Evolutionary conservation across 2,888 invertebrate species (phyloP).

Genomic region (Barypeithes pellucidus): DNA sequence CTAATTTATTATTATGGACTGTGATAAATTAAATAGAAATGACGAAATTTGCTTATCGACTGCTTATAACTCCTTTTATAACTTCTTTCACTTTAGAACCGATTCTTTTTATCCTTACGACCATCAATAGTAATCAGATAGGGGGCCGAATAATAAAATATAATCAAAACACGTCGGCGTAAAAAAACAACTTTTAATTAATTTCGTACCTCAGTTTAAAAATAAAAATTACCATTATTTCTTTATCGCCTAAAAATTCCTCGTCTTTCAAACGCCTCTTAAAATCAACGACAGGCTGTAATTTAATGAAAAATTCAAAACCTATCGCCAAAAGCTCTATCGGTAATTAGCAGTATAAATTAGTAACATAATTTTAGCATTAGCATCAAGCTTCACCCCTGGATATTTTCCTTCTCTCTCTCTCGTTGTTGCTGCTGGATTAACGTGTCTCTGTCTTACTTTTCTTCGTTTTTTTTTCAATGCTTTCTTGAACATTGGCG

Average conservation of each 20-base stretch:
- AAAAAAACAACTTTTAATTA: constrained; percentile 34
- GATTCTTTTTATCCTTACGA: too few relatives aligned
- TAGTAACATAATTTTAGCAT: constrained; percentile 65
- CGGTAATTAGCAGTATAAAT: constrained; percentile 62
- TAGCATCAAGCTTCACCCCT: constrained; percentile 60
- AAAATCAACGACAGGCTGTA: constrained; percentile 50
- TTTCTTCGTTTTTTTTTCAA: not conserved
- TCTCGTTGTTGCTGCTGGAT: constrained; percentile 17
- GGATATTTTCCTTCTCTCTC: constrained; percentile 36
- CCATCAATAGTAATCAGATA: too few relatives aligned
- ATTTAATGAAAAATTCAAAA: constrained; percentile 55
- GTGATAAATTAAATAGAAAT: too few relatives aligned
- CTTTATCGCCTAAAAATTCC: constrained; percentile 35
- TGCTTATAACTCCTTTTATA: too few relatives aligned
- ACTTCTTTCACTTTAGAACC: too few relatives aligned
- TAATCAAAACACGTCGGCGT: constrained; percentile 8
- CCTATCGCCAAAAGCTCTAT: constrained; percentile 55
- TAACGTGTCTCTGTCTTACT: constrained; percentile 19
- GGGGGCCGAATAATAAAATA: not conserved
- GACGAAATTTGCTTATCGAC: too few relatives aligned
- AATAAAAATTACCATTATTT: constrained; percentile 41
- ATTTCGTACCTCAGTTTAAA: constrained; percentile 26
- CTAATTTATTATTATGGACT: too few relatives aligned
- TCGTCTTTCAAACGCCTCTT: constrained; percentile 37
- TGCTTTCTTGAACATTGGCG: not conserved